phyloP scores from a whole-genome alignment of 2,113 vertebrate species.

The Telmatochromis sp. region DNA sequence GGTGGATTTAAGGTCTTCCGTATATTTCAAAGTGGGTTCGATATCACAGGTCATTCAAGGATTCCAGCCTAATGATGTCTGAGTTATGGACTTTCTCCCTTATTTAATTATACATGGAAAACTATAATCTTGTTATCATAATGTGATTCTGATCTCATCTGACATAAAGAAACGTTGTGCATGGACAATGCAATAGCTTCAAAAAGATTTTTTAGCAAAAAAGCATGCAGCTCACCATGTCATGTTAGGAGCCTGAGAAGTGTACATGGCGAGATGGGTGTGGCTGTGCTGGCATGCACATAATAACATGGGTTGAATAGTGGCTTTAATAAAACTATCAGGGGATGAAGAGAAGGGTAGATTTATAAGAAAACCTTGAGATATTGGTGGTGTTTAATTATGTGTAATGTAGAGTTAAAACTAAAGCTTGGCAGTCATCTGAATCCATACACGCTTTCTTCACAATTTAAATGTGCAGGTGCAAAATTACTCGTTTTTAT shows the following conservation, averaged over 20 bases:
- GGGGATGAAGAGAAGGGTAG: not conserved
- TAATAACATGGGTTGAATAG: not conserved
- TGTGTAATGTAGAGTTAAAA: not conserved
- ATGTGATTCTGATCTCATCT: not conserved
- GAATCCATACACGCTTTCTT: not conserved
- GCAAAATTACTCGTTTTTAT: not conserved
- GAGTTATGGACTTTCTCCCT: not conserved
- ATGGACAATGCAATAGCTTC: not conserved
- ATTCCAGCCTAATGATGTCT: not conserved
- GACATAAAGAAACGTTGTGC: not conserved
- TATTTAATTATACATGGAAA: not conserved
- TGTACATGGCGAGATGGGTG: not conserved
- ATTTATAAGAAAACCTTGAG: not conserved
- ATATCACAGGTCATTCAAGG: not conserved
- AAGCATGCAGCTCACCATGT: not conserved
- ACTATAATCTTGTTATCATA: not conserved
- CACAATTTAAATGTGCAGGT: not conserved
- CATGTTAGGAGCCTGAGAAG: not conserved
- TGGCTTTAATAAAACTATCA: not conserved
- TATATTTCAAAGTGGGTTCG: not conserved
- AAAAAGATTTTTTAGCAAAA: not conserved
- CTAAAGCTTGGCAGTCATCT: not conserved
- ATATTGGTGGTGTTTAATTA: not conserved
- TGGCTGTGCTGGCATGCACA: not conserved
- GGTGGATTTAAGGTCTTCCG: not conserved